Percentiles rank a stretch among this genome's conserved stretches.
These are phyloP conservation scores for Odocoileus virginianus DNA, from an alignment of 2,113 vertebrate species.

Conservation along the genomic window DNA sequence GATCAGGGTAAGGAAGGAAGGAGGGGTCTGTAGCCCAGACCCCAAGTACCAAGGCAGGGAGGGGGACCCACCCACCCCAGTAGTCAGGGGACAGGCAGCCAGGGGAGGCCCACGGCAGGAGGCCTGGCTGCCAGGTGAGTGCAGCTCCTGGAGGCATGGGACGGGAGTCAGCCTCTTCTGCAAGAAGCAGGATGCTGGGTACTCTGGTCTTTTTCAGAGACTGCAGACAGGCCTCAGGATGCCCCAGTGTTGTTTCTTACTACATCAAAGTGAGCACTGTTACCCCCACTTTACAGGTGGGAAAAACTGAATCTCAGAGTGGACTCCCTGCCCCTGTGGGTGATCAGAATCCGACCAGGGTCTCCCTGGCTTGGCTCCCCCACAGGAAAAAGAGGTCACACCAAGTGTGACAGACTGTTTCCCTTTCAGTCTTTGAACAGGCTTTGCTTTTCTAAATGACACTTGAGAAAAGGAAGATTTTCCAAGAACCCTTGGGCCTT, in stretches of 20 bases:
- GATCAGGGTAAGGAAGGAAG: too few relatives aligned
- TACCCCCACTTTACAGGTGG: neutral
- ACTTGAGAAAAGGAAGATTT: neutral
- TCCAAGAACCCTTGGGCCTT: neutral
- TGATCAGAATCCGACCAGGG: neutral
- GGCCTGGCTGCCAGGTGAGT: neutral
- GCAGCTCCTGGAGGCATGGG: neutral
- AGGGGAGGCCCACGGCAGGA: neutral
- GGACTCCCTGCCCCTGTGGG: neutral
- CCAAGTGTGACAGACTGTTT: neutral
- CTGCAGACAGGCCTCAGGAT: neutral
- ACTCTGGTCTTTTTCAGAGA: neutral
- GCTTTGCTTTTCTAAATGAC: neutral
- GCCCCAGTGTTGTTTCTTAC: neutral
- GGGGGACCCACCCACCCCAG: neutral
- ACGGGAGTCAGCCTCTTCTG: neutral
- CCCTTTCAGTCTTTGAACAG: neutral
- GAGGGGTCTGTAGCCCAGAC: neutral
- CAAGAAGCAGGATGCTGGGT: neutral
- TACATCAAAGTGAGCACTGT: accelerated
- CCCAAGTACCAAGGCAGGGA: neutral
- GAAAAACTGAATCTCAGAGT: neutral
- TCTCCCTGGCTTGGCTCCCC: neutral
- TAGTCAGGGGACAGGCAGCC: too few relatives aligned
- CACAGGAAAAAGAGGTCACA: neutral